Base-by-base conservation (phyloP, 2,888 invertebrate species). In the Folsomia manolachei region DNA sequence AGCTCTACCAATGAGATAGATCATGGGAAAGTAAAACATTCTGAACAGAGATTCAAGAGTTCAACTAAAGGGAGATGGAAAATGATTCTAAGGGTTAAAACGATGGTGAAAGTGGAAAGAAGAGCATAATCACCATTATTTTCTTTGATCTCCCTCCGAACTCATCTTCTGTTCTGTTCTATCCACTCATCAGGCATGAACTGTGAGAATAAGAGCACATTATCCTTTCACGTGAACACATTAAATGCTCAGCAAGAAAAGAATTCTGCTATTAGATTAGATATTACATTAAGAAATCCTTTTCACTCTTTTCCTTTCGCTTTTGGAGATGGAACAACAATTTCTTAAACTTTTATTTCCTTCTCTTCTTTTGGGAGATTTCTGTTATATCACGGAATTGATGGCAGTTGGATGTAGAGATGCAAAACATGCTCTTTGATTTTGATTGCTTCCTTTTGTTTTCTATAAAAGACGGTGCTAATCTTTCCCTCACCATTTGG, bases 51-150 rank as follows among this genome's bases (percentile, higher is more conserved):
- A n/a, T n/a, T n/a, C n/a, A n/a, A n/a, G n/a, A n/a, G n/a, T n/a
- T n/a, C n/a, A n/a, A n/a, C n/a, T n/a, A n/a, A n/a, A n/a, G n/a
- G n/a, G n/a, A n/a, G n/a, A n/a, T n/a, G n/a, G n/a, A n/a, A n/a
- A n/a, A n/a, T n/a, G n/a, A n/a, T n/a, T n/a, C n/a, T n/a, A 4
- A 39, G 39, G 39, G 39, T 39, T 39, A 39, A 39, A 14, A 39
- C 14, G 39, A 39, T 9, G 39, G 39, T 4, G 39, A 39, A 39
- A 39, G 39, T 39, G 39, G 39, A 39, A 14, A 39, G n/a, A 60
- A n/a, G 60, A 21, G 51, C 66, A 67, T 71, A 71, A 71, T 67
- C 71, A 67, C 66, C 71, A 39, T 71, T 61, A 66, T 71, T 62
- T 60, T 23, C 60, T 27, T 27, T 64, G 21, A 11, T n/a, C 25